phyloP scores from a whole-genome alignment of 2,888 invertebrate species.

The Drosophila diplacantha region DNA sequence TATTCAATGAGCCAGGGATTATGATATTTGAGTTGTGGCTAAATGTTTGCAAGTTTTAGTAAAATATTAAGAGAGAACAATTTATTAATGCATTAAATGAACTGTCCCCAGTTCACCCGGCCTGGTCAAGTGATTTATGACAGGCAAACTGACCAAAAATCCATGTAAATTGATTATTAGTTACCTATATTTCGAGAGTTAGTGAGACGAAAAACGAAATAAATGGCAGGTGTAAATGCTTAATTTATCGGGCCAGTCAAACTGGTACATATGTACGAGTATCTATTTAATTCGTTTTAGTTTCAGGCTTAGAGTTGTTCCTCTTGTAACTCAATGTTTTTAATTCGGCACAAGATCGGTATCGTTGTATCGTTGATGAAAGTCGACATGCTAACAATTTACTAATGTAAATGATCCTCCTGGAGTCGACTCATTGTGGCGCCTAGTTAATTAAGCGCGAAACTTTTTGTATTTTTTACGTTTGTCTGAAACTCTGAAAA shows the following conservation, averaged over 20 bases:
- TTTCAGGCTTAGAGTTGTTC: neutral
- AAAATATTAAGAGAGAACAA: neutral
- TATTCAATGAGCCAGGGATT: slow-evolving; percentile 4
- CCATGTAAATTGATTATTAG: slow-evolving; percentile 4
- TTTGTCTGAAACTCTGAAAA: slow-evolving; percentile 18
- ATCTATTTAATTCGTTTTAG: too few species aligned
- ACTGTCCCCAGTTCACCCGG: slow-evolving; percentile 1
- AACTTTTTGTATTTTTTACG: slow-evolving; percentile 35
- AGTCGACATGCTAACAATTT: slow-evolving; percentile 5
- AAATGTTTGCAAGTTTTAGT: slow-evolving; percentile 2
- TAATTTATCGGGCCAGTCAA: neutral
- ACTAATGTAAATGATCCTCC: slow-evolving; percentile 59
- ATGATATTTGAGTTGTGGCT: slow-evolving; percentile 1
- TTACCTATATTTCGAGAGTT: neutral
- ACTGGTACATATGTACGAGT: neutral
- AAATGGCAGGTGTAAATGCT: neutral
- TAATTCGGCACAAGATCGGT: neutral
- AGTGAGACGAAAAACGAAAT: neutral
- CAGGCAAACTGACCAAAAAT: neutral
- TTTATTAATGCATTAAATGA: slow-evolving; percentile 3
- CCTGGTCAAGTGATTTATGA: slow-evolving; percentile 1
- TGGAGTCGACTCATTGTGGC: slow-evolving; percentile 48
- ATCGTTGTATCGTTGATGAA: too few species aligned
- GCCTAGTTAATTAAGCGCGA: slow-evolving; percentile 57
- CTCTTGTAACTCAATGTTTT: neutral